Base-by-base conservation (phyloP, 2,888 invertebrate genomes). In the Globia sparganii region DNA sequence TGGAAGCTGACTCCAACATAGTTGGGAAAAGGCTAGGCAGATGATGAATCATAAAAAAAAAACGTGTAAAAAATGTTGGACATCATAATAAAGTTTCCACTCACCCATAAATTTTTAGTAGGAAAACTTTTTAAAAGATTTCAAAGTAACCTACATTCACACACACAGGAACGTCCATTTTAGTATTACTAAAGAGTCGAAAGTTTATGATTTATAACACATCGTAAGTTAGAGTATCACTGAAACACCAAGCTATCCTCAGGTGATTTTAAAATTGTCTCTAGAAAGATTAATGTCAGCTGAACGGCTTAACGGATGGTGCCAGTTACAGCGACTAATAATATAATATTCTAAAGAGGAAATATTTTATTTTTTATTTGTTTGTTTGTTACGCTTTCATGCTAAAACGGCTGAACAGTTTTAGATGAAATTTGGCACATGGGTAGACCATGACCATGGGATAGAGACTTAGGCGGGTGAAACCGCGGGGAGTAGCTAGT, bases 251-350 rank as follows among this genome's bases (percentile, higher is more conserved):
- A 46, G 76, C 82, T 78, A 86, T 85, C 81, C 87, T 87, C 90
- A 89, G 90, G 90, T 90, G 91, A 91, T 90, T 91, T 89, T 89
- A 87, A 90, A 90, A 90, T 91, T 85, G 89, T 91, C 88, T 85
- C 79, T 64, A 72, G 71, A 77, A 90, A 87, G 91, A 92, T 91
- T 88, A 90, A 92, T 91, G 91, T 81, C 81, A 83, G 84, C 83
- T 86, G 64, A 78, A 81, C 75, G 81, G 75, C 64, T 61, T 56
- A 75, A 61, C 25, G 31, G 75, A 83, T 77, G 58, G 87, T 76
- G 4, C 5, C 18, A 83, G 31, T 80, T 11, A 3, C 0, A 73
- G 77, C 68, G 75, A 49, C 8, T 49, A 21, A 21, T 21, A 21
- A 15, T 46, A 46, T 15, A 15, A 13, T 43, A 43, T 15, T 43